Percentiles rank a stretch among this genome's conserved stretches.
These are phyloP conservation scores for Lagorchestes hirsutus DNA, from an alignment of 2,797 vertebrate genomes.

Conservation along the genomic window DNA sequence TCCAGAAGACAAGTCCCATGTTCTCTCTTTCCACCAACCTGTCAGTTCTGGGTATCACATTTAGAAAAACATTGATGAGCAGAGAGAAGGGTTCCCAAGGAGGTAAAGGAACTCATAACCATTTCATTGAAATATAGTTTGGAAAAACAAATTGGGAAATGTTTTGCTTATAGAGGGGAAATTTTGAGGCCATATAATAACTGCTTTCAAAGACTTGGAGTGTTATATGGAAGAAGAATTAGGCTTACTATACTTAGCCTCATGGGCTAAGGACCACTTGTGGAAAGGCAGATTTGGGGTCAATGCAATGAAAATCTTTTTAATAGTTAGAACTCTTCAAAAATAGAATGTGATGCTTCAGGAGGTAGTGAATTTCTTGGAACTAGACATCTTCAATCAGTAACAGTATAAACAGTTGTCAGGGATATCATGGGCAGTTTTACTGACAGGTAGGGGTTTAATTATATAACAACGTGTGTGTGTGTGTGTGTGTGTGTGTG, in stretches of 20 bases:
- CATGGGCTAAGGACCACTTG: background rate
- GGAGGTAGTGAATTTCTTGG: background rate
- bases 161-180: background rate
- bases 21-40: background rate
- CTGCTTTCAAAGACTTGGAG: background rate
- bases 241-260: background rate
- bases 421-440: background rate
- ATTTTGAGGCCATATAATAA: background rate
- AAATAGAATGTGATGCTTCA: background rate
- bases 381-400: background rate
- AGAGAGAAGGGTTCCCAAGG: too few species aligned
- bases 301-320: background rate
- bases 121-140: background rate
- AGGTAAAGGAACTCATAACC: background rate
- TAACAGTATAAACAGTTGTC: background rate
- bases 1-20: background rate
- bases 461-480: background rate
- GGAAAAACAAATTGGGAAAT: background rate
- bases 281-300: background rate
- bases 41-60: background rate
- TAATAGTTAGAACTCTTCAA: background rate
- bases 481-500: too few species aligned
- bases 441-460: background rate
- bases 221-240: background rate
- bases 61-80: background rate